These are phyloP conservation scores for Serranochromis macrocephalus DNA, from an alignment of 2,113 vertebrate genomes.

Conservation along the genomic window DNA sequence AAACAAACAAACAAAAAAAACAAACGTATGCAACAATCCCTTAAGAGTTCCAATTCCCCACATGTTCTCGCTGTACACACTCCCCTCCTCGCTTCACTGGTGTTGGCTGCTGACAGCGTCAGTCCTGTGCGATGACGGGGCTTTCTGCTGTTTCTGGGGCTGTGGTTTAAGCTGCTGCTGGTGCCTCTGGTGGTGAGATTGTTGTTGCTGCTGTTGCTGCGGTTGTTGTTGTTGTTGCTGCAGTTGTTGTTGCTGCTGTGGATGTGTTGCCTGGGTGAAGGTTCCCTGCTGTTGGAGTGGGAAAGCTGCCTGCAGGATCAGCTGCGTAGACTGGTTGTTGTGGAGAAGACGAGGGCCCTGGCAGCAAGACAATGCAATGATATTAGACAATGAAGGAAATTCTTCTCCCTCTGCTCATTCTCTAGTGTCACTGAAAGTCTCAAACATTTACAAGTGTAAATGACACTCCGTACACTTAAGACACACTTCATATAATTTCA, in stretches of 20 bases:
- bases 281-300: slow-evolving; percentile 88
- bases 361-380: not conserved
- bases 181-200: slow-evolving; percentile 69
- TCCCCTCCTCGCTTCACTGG: slow-evolving; percentile 63
- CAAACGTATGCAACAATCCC: slow-evolving; percentile 13
- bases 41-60: not conserved
- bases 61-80: not conserved
- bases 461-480: not conserved
- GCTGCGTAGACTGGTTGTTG: slow-evolving; percentile 87
- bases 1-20: not conserved
- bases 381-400: not conserved
- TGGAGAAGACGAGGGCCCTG: slow-evolving; percentile 89
- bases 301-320: slow-evolving; percentile 94
- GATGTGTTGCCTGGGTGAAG: slow-evolving; percentile 81
- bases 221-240: slow-evolving; percentile 54
- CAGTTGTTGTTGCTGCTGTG: slow-evolving; percentile 73
- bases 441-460: not conserved
- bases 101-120: slow-evolving; percentile 85
- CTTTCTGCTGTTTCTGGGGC: slow-evolving; percentile 66
- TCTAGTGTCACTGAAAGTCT: not conserved
- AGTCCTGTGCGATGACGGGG: slow-evolving; percentile 77
- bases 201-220: slow-evolving; percentile 66
- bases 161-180: slow-evolving; percentile 71
- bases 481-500: not conserved
- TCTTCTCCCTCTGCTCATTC: not conserved